A percentile compares a stretch with the other conserved stretches of the same genome.
Conservation (phyloP, 2,797 vertebrate genomes). For the Martes flavigula region DNA sequence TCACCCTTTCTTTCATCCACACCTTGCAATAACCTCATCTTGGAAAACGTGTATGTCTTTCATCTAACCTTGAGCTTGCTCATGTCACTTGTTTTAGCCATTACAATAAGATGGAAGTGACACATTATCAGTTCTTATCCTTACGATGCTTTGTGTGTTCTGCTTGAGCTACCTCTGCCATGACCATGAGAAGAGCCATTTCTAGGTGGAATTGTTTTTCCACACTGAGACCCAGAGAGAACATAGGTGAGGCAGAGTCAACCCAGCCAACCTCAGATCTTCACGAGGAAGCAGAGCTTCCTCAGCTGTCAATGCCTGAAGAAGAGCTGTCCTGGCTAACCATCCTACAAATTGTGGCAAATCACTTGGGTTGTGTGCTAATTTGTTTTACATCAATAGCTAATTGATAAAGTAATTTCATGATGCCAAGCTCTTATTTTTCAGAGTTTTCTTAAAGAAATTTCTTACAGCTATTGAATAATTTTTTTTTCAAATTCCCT, state of each 20-base stretch:
- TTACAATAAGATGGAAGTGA: background rate
- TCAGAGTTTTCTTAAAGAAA: background rate
- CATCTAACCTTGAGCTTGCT: background rate
- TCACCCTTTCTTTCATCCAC: background rate
- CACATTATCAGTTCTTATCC: background rate
- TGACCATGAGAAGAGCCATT: background rate
- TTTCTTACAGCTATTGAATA: background rate
- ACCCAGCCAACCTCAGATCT: background rate
- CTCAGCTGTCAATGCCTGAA: background rate
- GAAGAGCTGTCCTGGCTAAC: background rate
- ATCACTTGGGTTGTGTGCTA: background rate
- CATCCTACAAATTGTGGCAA: fast-evolving
- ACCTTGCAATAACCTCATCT: background rate
- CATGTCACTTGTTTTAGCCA: background rate
- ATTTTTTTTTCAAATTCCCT: background rate
- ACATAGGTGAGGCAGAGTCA: background rate
- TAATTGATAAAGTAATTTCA: background rate
- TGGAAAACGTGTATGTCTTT: background rate
- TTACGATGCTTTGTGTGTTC: background rate
- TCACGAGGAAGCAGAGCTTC: background rate
- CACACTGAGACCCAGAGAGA: background rate
- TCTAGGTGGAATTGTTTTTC: background rate
- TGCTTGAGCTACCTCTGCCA: background rate
- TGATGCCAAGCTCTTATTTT: background rate
- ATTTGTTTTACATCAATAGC: background rate